Evolutionary conservation across 2,113 vertebrate genomes (phyloP), one percentile per base, ranked within the genome.

Genomic region (Cyanocitta stelleri): DNA sequence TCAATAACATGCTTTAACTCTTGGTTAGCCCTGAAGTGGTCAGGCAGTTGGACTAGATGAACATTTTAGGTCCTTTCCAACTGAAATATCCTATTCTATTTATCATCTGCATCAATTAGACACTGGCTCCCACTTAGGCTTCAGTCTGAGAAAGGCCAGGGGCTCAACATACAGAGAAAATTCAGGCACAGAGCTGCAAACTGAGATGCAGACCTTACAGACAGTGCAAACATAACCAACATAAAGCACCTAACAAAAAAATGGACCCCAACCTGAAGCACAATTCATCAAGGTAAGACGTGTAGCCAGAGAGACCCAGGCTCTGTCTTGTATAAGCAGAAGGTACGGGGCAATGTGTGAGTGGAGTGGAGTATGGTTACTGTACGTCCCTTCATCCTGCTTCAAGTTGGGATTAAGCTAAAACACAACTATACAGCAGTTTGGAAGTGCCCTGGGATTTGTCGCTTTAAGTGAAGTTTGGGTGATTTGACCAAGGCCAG

Each of bases 311-410:
- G 16, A 49, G 14, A 69, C 8, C 9, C 22, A 55, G 43, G 33
- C 18, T 75, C 7, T 54, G 48, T 49, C 35, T 79, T 46, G 18
- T 27, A 44, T 44, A 32, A 80, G 44, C 24, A 48, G 35, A 54
- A 63, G 10, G 10, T 43, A 17, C 1, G 0, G 17, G 49, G 13
- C 30, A 55, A 17, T 2, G 1, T 76, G 20, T 24, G 30, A 71
- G 16, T 55, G 29, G 20, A 77, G 18, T 58, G 16, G 13, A 78
- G 10, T 15, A 41, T 41, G 8, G 7, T 41, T 64, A 48, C 7
- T 69, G 49, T 16, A 73, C 2, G 51, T 63, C 13, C 10, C 11
- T 81, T 46, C 1, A 5, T 75, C 15, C 44, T 41, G 13, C 10
- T 78, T 39, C 30, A 74, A 10, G 26, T 5, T 78, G 44, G 30